Conservation (phyloP, 2,888 invertebrate species). For the Xanthorhoe spadicearia region DNA sequence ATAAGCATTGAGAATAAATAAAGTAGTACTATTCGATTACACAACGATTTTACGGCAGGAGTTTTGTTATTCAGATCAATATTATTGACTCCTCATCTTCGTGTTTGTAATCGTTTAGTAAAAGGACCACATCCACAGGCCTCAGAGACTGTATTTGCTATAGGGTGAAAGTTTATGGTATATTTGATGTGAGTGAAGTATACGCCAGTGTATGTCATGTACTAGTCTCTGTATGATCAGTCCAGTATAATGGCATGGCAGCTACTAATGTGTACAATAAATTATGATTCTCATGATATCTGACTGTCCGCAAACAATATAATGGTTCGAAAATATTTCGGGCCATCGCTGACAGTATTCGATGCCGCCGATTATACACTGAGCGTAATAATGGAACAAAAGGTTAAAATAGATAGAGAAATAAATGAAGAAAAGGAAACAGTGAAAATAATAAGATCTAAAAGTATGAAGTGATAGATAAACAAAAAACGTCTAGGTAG, state of each 20-base stretch:
- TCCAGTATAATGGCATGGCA: constrained; percentile 74
- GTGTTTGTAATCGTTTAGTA: constrained; percentile 67
- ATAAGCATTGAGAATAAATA: constrained; percentile 61
- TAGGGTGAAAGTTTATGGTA: constrained; percentile 78
- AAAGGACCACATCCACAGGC: constrained; percentile 76
- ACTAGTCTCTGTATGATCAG: constrained; percentile 77
- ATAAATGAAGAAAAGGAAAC: constrained; percentile 68
- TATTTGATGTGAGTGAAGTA: constrained; percentile 82
- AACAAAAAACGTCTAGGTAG: constrained; percentile 75
- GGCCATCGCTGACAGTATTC: constrained; percentile 54
- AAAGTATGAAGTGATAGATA: constrained; percentile 79
- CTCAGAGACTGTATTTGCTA: constrained; percentile 69
- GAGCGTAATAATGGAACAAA: constrained; percentile 75
- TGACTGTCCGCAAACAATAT: constrained; percentile 47
- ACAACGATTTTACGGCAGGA: constrained; percentile 29
- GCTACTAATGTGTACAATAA: constrained; percentile 72
- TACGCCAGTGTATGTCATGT: constrained; percentile 80
- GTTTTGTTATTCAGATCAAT: constrained; percentile 4
- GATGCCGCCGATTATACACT: constrained; percentile 68
- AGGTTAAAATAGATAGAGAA: constrained; percentile 57
- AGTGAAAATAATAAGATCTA: constrained; percentile 77
- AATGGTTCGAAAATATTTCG: constrained; percentile 59
- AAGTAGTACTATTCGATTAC: constrained; percentile 67
- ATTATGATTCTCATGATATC: constrained; percentile 54
- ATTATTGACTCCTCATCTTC: constrained; percentile 33